These are phyloP conservation scores for Craterocephalus amniculus DNA, from an alignment of 2,797 vertebrate genomes.

Conservation along the genomic window DNA sequence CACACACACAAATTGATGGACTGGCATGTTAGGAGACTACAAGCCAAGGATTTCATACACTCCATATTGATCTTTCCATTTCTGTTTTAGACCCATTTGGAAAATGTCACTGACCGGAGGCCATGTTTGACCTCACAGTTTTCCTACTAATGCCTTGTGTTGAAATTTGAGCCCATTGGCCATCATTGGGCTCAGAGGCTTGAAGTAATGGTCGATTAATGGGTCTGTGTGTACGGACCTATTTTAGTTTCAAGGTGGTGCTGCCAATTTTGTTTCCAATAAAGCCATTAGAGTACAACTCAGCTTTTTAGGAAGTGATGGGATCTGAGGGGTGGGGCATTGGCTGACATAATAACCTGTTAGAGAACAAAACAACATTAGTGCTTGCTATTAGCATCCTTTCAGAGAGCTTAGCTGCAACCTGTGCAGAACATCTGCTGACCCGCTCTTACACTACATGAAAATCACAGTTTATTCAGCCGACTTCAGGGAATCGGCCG, in stretches of 20 bases:
- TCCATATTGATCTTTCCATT: slow-evolving; percentile 57
- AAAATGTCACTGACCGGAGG: slow-evolving; percentile 34
- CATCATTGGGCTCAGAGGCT: slow-evolving; percentile 8
- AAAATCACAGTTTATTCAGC: slow-evolving; percentile 43
- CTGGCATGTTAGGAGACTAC: slow-evolving; percentile 19
- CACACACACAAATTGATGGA: slow-evolving; percentile 20
- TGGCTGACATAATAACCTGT: slow-evolving; percentile 25
- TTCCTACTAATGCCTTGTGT: slow-evolving; percentile 29
- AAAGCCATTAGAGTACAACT: slow-evolving; percentile 7
- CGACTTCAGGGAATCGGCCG: slow-evolving; percentile 35
- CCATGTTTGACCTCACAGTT: slow-evolving; percentile 37
- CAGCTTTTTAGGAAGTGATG: neutral
- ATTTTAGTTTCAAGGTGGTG: slow-evolving; percentile 30
- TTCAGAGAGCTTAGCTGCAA: neutral
- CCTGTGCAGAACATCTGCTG: slow-evolving; percentile 27
- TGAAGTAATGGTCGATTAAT: slow-evolving; percentile 30
- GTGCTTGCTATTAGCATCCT: slow-evolving; percentile 12
- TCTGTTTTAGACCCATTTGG: slow-evolving; percentile 37
- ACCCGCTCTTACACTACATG: slow-evolving; percentile 22
- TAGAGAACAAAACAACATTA: slow-evolving; percentile 15
- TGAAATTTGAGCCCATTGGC: slow-evolving; percentile 20
- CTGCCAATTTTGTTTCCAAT: slow-evolving; percentile 18
- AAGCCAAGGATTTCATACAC: slow-evolving; percentile 31
- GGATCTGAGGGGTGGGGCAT: slow-evolving; percentile 18
- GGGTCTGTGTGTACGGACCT: slow-evolving; percentile 28